Percentiles rank a stretch among this genome's conserved stretches.
Evolutionary conservation across 2,888 invertebrate species (phyloP).

Genomic region (Dione juno): DNA sequence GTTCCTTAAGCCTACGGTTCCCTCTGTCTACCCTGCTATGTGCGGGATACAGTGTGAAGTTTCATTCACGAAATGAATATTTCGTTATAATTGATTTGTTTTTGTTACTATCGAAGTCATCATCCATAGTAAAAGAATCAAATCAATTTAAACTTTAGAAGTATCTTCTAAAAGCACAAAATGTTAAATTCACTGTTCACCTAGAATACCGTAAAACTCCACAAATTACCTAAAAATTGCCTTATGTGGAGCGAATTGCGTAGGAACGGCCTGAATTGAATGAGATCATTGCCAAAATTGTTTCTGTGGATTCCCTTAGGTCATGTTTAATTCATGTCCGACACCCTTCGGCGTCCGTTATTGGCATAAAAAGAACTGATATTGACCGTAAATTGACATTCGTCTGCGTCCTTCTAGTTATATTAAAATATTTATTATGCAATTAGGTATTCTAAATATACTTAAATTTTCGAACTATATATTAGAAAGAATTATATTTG

Average conservation of each 20-base stretch:
- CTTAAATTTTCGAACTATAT: no score
- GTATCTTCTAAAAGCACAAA: background rate
- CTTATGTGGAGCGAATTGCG: constrained; percentile 46
- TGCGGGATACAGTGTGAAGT: no score
- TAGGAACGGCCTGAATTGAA: constrained; percentile 50
- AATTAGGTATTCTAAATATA: no score
- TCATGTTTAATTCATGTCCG: constrained; percentile 77
- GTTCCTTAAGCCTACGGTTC: no score
- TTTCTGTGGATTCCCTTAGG: constrained; percentile 53
- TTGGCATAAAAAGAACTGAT: constrained; percentile 64
- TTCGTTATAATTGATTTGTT: no score
- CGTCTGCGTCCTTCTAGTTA: constrained; percentile 52
- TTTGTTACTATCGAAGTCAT: no score
- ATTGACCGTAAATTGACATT: constrained; percentile 70
- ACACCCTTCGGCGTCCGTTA: constrained; percentile 60
- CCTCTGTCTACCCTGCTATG: no score
- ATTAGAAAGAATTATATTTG: background rate
- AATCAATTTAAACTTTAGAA: constrained; percentile 1
- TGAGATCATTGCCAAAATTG: constrained; percentile 55
- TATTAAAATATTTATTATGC: constrained; percentile 10
- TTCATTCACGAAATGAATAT: no score
- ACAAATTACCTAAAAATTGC: constrained; percentile 43
- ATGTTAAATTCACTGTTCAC: constrained; percentile 29
- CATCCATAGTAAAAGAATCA: background rate
- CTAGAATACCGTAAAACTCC: constrained; percentile 35